A percentile compares a stretch with the other conserved stretches of the same genome.
Evolutionary conservation across 1,140 invertebrate genomes (phyloP).

Genomic region (Cydia amplana): DNA sequence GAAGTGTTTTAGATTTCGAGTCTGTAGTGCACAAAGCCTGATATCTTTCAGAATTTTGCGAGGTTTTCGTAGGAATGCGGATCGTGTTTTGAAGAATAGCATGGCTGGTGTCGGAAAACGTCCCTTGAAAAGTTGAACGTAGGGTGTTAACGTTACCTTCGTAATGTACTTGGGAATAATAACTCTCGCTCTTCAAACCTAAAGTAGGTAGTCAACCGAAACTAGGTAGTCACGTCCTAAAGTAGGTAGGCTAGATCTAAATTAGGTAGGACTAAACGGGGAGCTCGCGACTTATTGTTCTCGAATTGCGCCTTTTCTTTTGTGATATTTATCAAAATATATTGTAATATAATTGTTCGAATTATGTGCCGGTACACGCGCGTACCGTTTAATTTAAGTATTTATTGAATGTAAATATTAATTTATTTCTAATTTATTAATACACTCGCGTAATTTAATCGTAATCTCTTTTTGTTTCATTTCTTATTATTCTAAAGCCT

Average conservation of each 20-base stretch:
- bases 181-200: constrained; percentile 62
- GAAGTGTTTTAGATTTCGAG: neutral
- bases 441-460: constrained; percentile 64
- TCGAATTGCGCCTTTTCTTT: constrained; percentile 41
- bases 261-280: constrained; percentile 39
- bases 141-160: constrained; percentile 1
- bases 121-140: neutral
- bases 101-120: constrained; percentile 13
- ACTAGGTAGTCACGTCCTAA: constrained; percentile 2
- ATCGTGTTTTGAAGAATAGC: constrained; percentile 21
- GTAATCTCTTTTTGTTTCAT: constrained; percentile 45
- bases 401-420: constrained; percentile 61
- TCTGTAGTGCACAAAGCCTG: neutral
- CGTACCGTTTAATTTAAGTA: constrained; percentile 48
- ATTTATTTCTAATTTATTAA: constrained; percentile 63
- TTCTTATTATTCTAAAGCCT: constrained; percentile 47
- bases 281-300: constrained; percentile 73
- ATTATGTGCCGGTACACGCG: constrained; percentile 33
- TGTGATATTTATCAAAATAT: constrained; percentile 52
- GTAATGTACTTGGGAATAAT: constrained; percentile 54
- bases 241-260: constrained; percentile 9
- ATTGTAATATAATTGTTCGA: constrained; percentile 34
- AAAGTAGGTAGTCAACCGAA: constrained; percentile 23
- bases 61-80: neutral
- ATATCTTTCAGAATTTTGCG: neutral